Evolutionary conservation across 1,140 invertebrate genomes (phyloP), one percentile per base, ranked within the genome.

Genomic region (Notospermus geniculatus): DNA sequence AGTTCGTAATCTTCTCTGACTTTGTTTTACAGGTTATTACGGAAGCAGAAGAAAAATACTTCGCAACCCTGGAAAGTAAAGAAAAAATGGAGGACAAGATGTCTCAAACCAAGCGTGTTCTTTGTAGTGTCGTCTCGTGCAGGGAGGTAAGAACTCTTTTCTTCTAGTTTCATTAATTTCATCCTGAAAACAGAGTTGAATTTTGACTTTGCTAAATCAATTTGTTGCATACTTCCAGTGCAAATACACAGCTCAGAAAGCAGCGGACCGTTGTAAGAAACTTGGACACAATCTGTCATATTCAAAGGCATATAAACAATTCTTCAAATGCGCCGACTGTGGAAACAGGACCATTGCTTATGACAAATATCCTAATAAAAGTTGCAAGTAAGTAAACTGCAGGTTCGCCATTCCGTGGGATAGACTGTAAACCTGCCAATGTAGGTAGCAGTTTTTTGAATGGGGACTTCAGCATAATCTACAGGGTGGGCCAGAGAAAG

Each of bases 41-140:
- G 55, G 85, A 90, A 69, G 88, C 88, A 60, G 84, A 91, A 73
- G 90, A 93, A 19, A 88, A 91, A 68, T 96, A 97, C 77, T 97
- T 96, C 66, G 86, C 88, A 62, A 90, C 90, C 73, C 76, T 95
- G 55, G 93, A 95, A 78, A 87, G 88, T 64, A 96, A 93, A 73
- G 94, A 97, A 80, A 85, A 86, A 66, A 88, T 95, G 86, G 94
- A 97, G 77, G 89, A 94, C 59, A 95, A 96, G 81, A 93, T 97
- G 91, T 75, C 89, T 22, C 87, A 84, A 39, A 95, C 91, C 5
- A 92, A 84, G 72, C 90, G 93, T 80, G 80, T 96, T 22, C 79
- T 85, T 27, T 92, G 90, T 69, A 93, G 91, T 80, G 92, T 93
- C 17, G 90, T 95, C 1, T 86, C 85, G 56, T 97, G 94, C 80